Conservation (phyloP, 2,113 vertebrate species). For the Oxyruncus cristatus region DNA sequence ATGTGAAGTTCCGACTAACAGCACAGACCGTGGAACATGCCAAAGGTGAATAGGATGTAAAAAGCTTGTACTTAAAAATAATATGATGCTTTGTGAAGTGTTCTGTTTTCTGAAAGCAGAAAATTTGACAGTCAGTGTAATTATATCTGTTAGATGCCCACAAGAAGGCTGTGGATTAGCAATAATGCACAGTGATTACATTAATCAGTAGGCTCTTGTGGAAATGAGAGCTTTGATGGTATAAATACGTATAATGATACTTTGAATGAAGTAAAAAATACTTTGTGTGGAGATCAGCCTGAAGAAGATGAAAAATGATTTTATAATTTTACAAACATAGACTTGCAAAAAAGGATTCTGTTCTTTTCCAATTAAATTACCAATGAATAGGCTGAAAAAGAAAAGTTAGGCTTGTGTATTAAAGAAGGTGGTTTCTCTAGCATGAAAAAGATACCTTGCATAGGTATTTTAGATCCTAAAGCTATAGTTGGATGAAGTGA, state of each 20-base stretch:
- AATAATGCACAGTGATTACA: background rate
- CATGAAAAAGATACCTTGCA: background rate
- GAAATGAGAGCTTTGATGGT: background rate
- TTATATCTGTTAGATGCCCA: background rate
- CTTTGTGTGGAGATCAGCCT: background rate
- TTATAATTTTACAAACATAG: background rate
- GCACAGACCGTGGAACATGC: background rate
- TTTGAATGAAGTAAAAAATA: background rate
- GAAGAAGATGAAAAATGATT: background rate
- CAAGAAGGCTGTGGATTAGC: background rate
- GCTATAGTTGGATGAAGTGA: background rate
- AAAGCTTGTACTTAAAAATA: background rate
- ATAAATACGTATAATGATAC: background rate
- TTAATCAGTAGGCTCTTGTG: slow-evolving; percentile 2
- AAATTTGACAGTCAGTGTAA: background rate
- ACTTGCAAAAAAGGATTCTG: background rate
- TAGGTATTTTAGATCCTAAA: background rate
- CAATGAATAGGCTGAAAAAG: background rate
- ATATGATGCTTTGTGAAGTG: background rate
- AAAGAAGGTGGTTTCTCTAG: background rate
- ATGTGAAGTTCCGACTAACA: background rate
- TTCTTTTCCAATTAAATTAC: background rate
- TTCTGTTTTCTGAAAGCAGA: slow-evolving; percentile 33
- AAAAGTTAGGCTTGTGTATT: background rate
- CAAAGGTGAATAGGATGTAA: background rate